Evolutionary conservation across 2,797 vertebrate species (phyloP).

Genomic region (Prionace glauca): DNA sequence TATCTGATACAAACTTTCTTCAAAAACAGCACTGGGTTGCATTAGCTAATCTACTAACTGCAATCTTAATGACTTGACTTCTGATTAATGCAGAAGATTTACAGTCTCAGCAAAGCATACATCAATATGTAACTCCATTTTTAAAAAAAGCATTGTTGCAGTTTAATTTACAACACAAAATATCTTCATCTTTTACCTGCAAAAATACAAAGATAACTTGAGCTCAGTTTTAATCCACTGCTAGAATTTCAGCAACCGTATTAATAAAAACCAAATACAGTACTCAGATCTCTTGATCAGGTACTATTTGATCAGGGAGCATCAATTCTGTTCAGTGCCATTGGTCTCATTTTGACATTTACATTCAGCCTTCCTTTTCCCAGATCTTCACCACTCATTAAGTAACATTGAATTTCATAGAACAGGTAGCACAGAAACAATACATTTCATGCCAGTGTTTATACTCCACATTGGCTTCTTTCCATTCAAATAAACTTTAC

Average conservation of each 20-base stretch:
- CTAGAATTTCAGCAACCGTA: not conserved
- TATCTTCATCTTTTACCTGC: not conserved
- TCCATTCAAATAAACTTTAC: not conserved
- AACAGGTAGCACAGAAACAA: not conserved
- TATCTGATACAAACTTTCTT: not conserved
- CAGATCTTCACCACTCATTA: not conserved
- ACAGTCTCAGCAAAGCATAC: not conserved
- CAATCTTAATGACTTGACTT: not conserved
- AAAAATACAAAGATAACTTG: slow-evolving; percentile 1
- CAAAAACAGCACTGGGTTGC: not conserved
- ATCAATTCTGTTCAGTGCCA: not conserved
- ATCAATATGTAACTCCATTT: slow-evolving; percentile 29
- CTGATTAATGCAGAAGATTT: slow-evolving; percentile 23
- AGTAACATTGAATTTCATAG: not conserved
- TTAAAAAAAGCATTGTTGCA: not conserved
- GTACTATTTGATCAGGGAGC: not conserved
- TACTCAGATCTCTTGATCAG: not conserved
- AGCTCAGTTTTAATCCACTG: not conserved
- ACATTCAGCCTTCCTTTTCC: not conserved
- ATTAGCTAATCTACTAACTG: not conserved
- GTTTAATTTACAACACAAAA: slow-evolving; percentile 3
- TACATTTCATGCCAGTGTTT: not conserved
- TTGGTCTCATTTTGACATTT: not conserved
- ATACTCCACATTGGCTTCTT: not conserved
- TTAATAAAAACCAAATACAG: not conserved